Evolutionary conservation across 1,140 invertebrate genomes (phyloP), one percentile per base, ranked within the genome.

Genomic region (Piezodorus guildinii): DNA sequence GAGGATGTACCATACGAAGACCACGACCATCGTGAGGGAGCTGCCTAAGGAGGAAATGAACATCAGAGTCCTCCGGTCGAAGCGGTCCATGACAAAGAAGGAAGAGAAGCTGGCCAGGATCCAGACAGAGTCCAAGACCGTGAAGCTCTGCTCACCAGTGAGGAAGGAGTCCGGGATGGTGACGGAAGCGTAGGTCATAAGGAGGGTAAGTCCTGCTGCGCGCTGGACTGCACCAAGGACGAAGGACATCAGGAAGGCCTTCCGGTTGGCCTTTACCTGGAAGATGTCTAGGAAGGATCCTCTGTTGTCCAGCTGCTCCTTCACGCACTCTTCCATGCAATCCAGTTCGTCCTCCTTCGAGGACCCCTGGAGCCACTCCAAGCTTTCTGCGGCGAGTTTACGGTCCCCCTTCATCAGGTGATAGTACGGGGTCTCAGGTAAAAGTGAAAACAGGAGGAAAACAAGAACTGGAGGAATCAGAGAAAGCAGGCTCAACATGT

Each of bases 351-450:
- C 66, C 9, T 60, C 49, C 60, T 64, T 51, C 2, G 34, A 58
- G 8, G 27, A 45, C 25, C 63, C 64, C 3, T 90, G 77, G 0
- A 95, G 75, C 68, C 80, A 86, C 59, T 79, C 76, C 65, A 94
- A 72, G 5, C 85, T 75, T 3, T 77, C 70, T 1, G 81, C 71
- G 0, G 90, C 90, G 2, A 83, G 81, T 9, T 79, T 73, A 44
- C 77, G 77, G n/a, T 81, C 76, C 71, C 79, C 77, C 70, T 81
- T 81, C 6, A 75, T 74, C 0, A 90, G 73, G 46, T 85, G 76
- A 66, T 80, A 89, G 62, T 83, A 84, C 0, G 91, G 91, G 39
- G 87, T 86, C 71, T 95, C 92, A 0, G 91, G 90, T 76, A 91
- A 85, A 52, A 84, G 81, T 6, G 81, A 58, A 75, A 88, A 86